Evolutionary conservation across 2,113 vertebrate species (phyloP).

Genomic region (Sturnira hondurensis): DNA sequence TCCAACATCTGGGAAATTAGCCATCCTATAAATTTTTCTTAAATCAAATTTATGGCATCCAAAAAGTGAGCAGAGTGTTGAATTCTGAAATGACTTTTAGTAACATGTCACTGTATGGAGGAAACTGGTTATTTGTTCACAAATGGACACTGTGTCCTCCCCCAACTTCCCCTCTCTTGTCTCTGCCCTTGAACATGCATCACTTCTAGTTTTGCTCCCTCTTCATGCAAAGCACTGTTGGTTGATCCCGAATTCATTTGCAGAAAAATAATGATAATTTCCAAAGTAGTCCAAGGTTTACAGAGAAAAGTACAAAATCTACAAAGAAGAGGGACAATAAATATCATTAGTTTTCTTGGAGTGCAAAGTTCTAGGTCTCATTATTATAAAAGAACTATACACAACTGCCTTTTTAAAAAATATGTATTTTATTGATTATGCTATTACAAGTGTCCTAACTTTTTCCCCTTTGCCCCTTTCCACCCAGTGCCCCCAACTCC

Average conservation of each 20-base stretch:
- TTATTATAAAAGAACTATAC: background rate
- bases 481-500: too few relatives aligned
- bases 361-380: background rate
- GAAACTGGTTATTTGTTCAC: background rate
- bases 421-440: too few relatives aligned
- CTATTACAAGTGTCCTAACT: too few relatives aligned
- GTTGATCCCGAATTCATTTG: background rate
- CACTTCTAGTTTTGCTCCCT: background rate
- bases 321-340: background rate
- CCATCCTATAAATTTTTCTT: background rate
- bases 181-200: background rate
- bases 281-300: background rate
- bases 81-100: background rate
- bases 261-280: background rate
- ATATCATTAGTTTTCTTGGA: background rate
- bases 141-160: background rate
- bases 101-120: background rate
- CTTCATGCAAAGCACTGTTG: background rate
- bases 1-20: background rate
- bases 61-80: background rate
- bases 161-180: background rate
- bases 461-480: too few relatives aligned
- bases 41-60: background rate
- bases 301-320: background rate
- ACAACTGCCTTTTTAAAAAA: background rate